Evolutionary conservation across 1,140 invertebrate genomes (phyloP).

Genomic region (Heliconius melpomene): DNA sequence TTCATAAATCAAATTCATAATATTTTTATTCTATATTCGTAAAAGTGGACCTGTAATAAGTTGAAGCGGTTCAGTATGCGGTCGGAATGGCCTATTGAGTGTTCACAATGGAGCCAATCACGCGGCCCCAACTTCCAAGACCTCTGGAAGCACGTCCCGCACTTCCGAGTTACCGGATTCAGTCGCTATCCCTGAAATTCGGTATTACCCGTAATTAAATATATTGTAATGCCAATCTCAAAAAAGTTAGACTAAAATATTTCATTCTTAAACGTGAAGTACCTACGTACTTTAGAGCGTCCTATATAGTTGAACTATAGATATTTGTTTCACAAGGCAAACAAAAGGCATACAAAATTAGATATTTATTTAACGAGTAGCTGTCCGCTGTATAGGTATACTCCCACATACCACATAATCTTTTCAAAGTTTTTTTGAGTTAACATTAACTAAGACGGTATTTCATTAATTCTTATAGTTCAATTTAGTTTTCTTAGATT

Average conservation of each 20-base stretch:
- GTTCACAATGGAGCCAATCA: conserved; percentile 72
- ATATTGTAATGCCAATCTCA: conserved; percentile 31
- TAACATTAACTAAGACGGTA: too few relatives aligned
- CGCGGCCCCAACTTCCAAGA: conserved; percentile 57
- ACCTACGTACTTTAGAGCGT: background rate
- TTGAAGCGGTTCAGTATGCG: conserved; percentile 43
- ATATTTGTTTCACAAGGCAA: too few relatives aligned
- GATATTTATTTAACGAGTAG: too few relatives aligned
- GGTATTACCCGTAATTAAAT: conserved; percentile 32
- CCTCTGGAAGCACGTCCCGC: conserved; percentile 60
- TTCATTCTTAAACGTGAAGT: background rate
- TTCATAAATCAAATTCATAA: background rate
- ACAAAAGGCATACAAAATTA: too few relatives aligned
- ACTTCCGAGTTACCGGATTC: conserved; percentile 59
- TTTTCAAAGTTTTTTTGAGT: too few relatives aligned
- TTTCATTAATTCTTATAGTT: too few relatives aligned
- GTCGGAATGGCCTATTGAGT: conserved; percentile 62
- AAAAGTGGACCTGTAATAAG: conserved; percentile 40
- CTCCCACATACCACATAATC: too few relatives aligned
- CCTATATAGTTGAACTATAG: background rate
- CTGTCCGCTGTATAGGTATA: too few relatives aligned
- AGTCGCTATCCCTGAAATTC: conserved; percentile 39
- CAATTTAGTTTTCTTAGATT: too few relatives aligned
- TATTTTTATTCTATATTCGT: conserved; percentile 15
- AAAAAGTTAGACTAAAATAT: background rate